Evolutionary conservation across 2,113 vertebrate species (phyloP).

Genomic region (Prochilodus magdalenae): DNA sequence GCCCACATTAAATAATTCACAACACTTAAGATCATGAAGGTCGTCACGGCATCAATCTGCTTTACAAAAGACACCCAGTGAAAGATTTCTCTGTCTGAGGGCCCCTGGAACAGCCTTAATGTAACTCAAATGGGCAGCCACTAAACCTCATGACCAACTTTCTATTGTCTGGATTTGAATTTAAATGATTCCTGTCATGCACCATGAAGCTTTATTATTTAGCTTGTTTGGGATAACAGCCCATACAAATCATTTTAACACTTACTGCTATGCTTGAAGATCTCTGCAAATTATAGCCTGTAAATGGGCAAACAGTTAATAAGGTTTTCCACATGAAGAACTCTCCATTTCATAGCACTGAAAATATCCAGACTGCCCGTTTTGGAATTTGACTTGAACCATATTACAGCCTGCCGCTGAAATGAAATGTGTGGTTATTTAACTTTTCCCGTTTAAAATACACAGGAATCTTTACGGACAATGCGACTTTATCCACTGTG

Average conservation of each 20-base stretch:
- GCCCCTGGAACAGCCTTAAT: background rate
- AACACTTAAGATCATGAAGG: background rate
- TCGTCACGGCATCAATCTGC: too few species aligned
- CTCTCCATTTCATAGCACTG: background rate
- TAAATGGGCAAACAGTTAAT: background rate
- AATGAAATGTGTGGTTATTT: background rate
- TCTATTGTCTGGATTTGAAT: background rate
- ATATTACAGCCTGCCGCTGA: background rate
- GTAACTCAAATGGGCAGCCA: too few species aligned
- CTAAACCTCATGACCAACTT: background rate
- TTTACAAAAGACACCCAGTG: background rate
- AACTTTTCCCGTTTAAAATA: too few species aligned
- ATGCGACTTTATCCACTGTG: background rate
- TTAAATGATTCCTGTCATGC: background rate
- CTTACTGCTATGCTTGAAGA: background rate
- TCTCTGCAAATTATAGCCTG: background rate
- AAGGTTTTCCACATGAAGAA: background rate
- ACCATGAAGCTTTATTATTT: background rate
- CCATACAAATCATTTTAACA: background rate
- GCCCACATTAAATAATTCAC: background rate
- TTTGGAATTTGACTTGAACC: background rate
- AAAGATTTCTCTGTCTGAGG: background rate
- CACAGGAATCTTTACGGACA: too few species aligned
- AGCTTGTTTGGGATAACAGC: background rate
- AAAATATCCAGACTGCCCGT: background rate